These are phyloP conservation scores for Callosobruchus maculatus DNA, from an alignment of 2,888 invertebrate genomes.

Conservation along the genomic window DNA sequence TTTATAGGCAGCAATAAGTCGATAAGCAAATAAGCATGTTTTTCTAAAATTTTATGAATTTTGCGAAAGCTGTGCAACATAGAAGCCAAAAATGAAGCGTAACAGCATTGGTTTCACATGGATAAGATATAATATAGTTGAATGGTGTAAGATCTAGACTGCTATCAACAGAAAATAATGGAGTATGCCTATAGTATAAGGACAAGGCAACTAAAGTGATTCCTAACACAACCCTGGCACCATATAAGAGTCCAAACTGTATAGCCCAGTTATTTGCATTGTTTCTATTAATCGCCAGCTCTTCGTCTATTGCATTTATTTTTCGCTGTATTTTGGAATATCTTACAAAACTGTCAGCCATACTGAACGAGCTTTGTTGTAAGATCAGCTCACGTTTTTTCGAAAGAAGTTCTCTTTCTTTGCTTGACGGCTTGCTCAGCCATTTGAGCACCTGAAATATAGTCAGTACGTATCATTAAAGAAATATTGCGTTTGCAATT, in stretches of 20 bases:
- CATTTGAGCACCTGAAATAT: constrained; percentile 53
- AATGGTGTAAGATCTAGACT: constrained; percentile 50
- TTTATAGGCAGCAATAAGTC: too few relatives aligned
- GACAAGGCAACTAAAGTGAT: constrained; percentile 44
- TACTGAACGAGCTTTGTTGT: constrained; percentile 53
- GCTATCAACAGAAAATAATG: constrained; percentile 48
- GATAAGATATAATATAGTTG: constrained; percentile 50
- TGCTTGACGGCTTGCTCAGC: constrained; percentile 49
- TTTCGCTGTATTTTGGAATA: constrained; percentile 58
- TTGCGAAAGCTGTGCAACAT: constrained; percentile 49
- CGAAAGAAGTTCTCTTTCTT: constrained; percentile 48
- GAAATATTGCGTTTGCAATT: background rate
- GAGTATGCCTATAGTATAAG: constrained; percentile 48
- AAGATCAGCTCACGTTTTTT: constrained; percentile 49
- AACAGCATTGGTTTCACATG: constrained; percentile 50
- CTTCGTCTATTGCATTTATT: constrained; percentile 53
- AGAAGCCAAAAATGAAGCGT: constrained; percentile 55
- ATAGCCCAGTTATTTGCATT: constrained; percentile 27
- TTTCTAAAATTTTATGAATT: constrained; percentile 30
- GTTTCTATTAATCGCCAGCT: constrained; percentile 45
- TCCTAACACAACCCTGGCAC: constrained; percentile 42
- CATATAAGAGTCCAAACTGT: constrained; percentile 42
- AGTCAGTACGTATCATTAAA: background rate
- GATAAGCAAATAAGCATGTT: too few relatives aligned
- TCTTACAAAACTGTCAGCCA: constrained; percentile 59